Conservation (phyloP, 1,140 invertebrate genomes). For the Eumeta japonica region DNA sequence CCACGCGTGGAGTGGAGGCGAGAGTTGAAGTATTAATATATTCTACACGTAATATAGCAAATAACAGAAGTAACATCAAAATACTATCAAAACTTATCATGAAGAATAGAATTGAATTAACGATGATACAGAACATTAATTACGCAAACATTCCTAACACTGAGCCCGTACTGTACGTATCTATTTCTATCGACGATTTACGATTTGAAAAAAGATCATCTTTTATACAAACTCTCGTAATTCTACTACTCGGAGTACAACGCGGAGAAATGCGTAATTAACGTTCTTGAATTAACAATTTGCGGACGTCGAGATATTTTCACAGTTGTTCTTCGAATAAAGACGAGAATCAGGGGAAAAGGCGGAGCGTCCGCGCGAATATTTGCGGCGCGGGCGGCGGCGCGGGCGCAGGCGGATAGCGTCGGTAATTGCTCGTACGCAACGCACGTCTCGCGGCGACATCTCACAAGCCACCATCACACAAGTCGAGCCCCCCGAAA, state of each 20-base stretch:
- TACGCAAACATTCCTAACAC: too few relatives aligned
- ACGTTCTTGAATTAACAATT: slow-evolving; percentile 23
- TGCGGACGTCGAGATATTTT: slow-evolving; percentile 26
- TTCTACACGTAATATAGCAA: too few relatives aligned
- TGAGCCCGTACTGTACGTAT: too few relatives aligned
- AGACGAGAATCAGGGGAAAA: slow-evolving; percentile 23
- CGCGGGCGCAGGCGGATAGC: slow-evolving; percentile 26
- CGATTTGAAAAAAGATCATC: too few relatives aligned
- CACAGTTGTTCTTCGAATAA: slow-evolving; percentile 40
- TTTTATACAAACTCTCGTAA: too few relatives aligned
- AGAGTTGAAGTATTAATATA: too few relatives aligned
- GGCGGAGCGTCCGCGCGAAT: slow-evolving; percentile 18
- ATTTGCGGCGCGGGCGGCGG: slow-evolving; percentile 21
- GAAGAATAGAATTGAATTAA: background rate
- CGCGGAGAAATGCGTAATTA: slow-evolving; percentile 19
- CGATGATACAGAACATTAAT: too few relatives aligned
- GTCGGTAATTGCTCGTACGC: slow-evolving; percentile 49
- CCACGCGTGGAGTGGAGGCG: too few relatives aligned
- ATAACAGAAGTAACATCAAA: too few relatives aligned
- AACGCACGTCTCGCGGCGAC: slow-evolving; percentile 43
- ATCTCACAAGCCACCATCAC: slow-evolving; percentile 53
- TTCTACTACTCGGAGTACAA: too few relatives aligned
- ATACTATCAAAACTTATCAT: too few relatives aligned
- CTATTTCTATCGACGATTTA: too few relatives aligned
- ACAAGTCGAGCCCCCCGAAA: slow-evolving; percentile 49